Conservation (phyloP, 2,797 vertebrate species). For the Merluccius polli region DNA sequence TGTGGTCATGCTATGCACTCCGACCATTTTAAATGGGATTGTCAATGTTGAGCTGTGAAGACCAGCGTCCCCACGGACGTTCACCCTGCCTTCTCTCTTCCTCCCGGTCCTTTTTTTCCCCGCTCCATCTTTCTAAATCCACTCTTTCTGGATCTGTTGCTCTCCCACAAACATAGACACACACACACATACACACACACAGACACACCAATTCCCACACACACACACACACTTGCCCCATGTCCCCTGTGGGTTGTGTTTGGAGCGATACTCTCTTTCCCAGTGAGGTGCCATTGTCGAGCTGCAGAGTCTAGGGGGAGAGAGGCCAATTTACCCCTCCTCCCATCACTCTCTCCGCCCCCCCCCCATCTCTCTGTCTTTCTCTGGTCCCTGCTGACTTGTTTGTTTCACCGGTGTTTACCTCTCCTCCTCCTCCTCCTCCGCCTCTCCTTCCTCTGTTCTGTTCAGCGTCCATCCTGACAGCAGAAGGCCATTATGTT, state of each 20-base stretch:
- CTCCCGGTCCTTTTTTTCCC: constrained; percentile 17
- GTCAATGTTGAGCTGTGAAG: constrained; percentile 12
- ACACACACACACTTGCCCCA: constrained; percentile 25
- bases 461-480: constrained; percentile 56
- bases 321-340: constrained; percentile 65
- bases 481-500: constrained; percentile 66
- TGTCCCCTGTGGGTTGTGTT: constrained; percentile 59
- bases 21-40: background rate
- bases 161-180: background rate
- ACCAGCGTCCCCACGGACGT: constrained; percentile 41
- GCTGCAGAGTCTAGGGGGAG: constrained; percentile 54
- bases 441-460: constrained; percentile 40
- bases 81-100: constrained; percentile 20
- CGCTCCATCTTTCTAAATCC: background rate
- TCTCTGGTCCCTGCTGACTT: constrained; percentile 58
- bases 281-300: constrained; percentile 60
- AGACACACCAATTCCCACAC: constrained; percentile 10
- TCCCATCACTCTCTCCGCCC: constrained; percentile 36
- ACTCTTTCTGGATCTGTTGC: background rate
- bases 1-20: background rate
- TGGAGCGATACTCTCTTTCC: constrained; percentile 57
- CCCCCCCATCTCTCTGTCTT: background rate
- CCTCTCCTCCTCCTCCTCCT: constrained; percentile 29
- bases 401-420: constrained; percentile 69
- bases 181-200: background rate